phyloP scores from a whole-genome alignment of 2,797 vertebrate genomes.

The Luscinia megarhynchos region DNA sequence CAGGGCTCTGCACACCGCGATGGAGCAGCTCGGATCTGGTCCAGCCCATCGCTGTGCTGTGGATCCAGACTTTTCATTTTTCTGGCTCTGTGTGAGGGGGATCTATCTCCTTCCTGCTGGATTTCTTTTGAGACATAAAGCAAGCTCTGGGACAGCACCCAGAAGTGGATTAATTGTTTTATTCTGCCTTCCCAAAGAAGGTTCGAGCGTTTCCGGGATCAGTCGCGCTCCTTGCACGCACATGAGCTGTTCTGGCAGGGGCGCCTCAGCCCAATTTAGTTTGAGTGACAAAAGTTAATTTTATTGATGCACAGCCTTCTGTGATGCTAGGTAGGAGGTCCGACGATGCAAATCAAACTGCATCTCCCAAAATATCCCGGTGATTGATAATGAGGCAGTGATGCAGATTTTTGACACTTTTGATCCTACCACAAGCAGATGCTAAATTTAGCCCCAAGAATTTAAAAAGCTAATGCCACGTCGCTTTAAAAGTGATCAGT shows the following conservation, averaged over 20 bases:
- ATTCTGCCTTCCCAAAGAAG: conserved; percentile 4
- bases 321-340: conserved; percentile 65
- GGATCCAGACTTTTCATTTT: neutral
- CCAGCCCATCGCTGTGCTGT: accelerated
- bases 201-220: neutral
- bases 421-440: conserved; percentile 45
- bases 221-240: neutral
- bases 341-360: conserved; percentile 46
- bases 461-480: neutral
- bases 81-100: neutral
- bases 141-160: neutral
- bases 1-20: neutral
- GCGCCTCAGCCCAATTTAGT: conserved; percentile 37
- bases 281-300: conserved; percentile 70
- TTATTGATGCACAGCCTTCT: conserved; percentile 63
- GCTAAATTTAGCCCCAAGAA: conserved; percentile 12
- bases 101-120: neutral
- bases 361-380: conserved; percentile 52
- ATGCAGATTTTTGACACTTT: conserved; percentile 59
- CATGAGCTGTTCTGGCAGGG: conserved; percentile 36
- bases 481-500: conserved; percentile 1
- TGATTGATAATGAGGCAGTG: conserved; percentile 60
- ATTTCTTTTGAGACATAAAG: neutral
- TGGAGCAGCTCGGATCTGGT: accelerated
- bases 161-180: neutral